Conservation (phyloP, 2,113 vertebrate genomes). For the Grus americana region DNA sequence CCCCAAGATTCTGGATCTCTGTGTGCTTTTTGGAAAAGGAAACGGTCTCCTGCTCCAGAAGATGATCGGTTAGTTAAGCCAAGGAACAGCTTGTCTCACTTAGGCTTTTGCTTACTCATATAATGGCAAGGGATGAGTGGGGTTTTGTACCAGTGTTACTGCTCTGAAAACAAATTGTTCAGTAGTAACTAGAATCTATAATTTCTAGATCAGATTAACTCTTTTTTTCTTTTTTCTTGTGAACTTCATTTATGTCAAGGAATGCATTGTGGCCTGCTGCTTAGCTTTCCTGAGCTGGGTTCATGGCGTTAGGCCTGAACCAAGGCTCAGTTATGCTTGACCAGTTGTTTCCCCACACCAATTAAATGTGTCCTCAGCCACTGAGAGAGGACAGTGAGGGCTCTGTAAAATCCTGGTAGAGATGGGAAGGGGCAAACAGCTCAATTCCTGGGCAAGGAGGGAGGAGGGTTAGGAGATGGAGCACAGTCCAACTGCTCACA, state of each 20-base stretch:
- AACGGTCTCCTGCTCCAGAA: conserved; percentile 89
- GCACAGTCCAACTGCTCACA: neutral
- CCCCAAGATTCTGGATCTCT: conserved; percentile 96
- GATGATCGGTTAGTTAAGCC: conserved; percentile 87
- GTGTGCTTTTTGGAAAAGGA: conserved; percentile 94
- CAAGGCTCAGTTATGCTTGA: neutral
- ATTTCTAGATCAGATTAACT: neutral
- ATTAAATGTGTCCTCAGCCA: neutral
- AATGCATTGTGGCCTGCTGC: neutral
- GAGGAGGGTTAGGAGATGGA: neutral
- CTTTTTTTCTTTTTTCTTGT: neutral
- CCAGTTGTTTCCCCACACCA: neutral
- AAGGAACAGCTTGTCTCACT: neutral
- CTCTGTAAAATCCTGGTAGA: neutral
- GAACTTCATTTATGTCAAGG: neutral
- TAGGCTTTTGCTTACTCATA: neutral
- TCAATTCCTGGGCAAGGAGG: neutral
- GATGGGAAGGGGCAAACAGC: neutral
- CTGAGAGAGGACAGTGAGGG: neutral
- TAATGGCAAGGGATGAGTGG: neutral
- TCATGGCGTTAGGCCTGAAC: accelerated
- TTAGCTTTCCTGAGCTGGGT: neutral
- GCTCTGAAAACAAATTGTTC: neutral
- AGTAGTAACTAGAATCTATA: neutral
- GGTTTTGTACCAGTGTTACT: neutral